Evolutionary conservation across 92 coral and sea anemone genomes (phyloP), one percentile per base, ranked within the genome.

Genomic region (Siderastrea siderea): DNA sequence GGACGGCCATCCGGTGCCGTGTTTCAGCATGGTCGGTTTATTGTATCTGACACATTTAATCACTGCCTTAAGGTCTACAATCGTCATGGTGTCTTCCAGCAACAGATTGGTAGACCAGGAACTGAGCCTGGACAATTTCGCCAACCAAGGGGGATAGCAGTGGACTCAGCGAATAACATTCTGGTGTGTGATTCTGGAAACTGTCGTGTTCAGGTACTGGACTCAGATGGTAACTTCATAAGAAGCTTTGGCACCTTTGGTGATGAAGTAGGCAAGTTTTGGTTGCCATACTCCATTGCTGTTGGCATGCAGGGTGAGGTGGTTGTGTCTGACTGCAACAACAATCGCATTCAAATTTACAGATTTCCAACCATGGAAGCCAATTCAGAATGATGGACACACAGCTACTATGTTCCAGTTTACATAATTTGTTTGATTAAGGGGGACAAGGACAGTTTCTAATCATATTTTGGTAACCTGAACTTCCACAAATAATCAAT

Each of bases 101-200:
- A 82, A 71, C 83, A 89, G 57, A 82, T 89, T 69, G 95, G 95
- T 26, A 82, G 83, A 61, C 90, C 93, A 3, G 95, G 95, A 45
- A 89, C 17, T 69, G 88, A 75, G 58, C 73, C 70, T 54, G 95
- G 95, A 2, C 95, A 91, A 77, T 91, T 91, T 82, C 15, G 46
- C 14, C 77, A 68, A 15, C 95, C 95, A 15, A 85, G 90, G 71
- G 95, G 95, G 3, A 46, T 92, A 63, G 83, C 93, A 15, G 81
- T 92, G 50, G 95, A 89, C 60, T 81, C 77, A 12, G 79, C 80
- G 50, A 90, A 82, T 8, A 80, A 92, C 84, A 84, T 92, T 43
- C 71, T 89, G 19, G 95, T 92, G 62, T 92, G 95, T 49, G 95
- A 92, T 19, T 84, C 90, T 75, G 95, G 93, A 45, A 92, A 92